Percentiles rank a stretch among this genome's conserved stretches.
These are phyloP conservation scores for Elysia crispata DNA, from an alignment of 2,888 invertebrate species.

Conservation along the genomic window DNA sequence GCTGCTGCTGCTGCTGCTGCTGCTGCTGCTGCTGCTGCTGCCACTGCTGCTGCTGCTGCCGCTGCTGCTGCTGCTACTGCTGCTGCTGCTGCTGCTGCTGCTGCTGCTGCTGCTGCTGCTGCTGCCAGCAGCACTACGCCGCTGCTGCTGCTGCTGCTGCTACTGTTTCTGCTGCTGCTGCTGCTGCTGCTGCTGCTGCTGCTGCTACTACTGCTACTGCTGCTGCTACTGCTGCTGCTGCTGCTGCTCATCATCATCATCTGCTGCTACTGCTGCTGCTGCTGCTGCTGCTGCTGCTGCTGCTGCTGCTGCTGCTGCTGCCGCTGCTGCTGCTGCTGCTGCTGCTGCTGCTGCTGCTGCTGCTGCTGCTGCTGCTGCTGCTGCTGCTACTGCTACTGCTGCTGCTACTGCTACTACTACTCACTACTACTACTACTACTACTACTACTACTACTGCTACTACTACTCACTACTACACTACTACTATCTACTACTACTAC, in stretches of 20 bases:
- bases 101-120: conserved; percentile 24
- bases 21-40: conserved; percentile 20
- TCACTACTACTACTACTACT: too few relatives aligned
- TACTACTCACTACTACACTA: too few relatives aligned
- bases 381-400: too few relatives aligned
- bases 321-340: conserved; percentile 23
- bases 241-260: too few relatives aligned
- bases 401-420: too few relatives aligned
- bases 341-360: conserved; percentile 2
- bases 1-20: conserved; percentile 16
- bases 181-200: conserved; percentile 22
- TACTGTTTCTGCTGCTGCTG: too few relatives aligned
- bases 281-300: conserved; percentile 37
- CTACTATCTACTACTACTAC: not conserved
- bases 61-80: conserved; percentile 21
- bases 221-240: conserved; percentile 33
- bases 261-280: conserved; percentile 37
- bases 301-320: conserved; percentile 36
- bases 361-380: too few relatives aligned
- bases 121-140: not conserved
- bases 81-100: conserved; percentile 20
- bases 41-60: conserved; percentile 19
- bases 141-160: not conserved
- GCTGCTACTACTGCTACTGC: conserved; percentile 26
- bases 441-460: not conserved